Evolutionary conservation across 1,140 invertebrate species (phyloP).

Genomic region (Scaptomyza montana): DNA sequence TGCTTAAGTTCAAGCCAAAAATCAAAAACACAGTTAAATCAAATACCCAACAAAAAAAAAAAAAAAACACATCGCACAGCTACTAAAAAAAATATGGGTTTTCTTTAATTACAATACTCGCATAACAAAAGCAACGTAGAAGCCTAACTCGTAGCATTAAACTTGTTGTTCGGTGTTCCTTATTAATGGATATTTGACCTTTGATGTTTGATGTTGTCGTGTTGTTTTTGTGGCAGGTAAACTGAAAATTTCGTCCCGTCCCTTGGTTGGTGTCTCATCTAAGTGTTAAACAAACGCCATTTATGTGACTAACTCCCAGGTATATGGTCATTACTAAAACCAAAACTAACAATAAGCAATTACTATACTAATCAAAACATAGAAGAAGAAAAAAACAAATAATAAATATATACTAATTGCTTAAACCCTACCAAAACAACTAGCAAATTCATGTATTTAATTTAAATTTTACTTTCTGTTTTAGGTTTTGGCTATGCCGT

Average conservation of each 20-base stretch:
- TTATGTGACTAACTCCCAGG: slow-evolving; percentile 32
- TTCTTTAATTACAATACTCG: slow-evolving; percentile 34
- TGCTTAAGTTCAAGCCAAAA: slow-evolving; percentile 84
- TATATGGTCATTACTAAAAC: slow-evolving; percentile 30
- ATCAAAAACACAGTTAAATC: slow-evolving; percentile 44
- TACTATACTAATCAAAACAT: slow-evolving; percentile 15
- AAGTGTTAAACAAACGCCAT: slow-evolving; percentile 37
- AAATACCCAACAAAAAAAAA: slow-evolving; percentile 28
- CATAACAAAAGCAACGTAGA: slow-evolving; percentile 44
- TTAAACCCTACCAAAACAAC: slow-evolving; percentile 6
- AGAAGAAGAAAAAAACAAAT: neutral
- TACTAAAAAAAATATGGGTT: slow-evolving; percentile 41
- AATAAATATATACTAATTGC: slow-evolving; percentile 23
- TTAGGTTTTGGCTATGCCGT: slow-evolving; percentile 70
- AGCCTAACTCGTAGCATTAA: slow-evolving; percentile 41
- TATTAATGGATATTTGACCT: slow-evolving; percentile 44
- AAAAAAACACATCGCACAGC: slow-evolving; percentile 30
- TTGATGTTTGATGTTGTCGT: slow-evolving; percentile 52
- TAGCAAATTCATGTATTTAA: slow-evolving; percentile 42
- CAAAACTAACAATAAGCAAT: slow-evolving; percentile 10
- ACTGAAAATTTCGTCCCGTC: slow-evolving; percentile 46
- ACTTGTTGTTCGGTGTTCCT: slow-evolving; percentile 63
- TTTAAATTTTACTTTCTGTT: slow-evolving; percentile 49
- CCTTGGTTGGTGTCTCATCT: slow-evolving; percentile 49
- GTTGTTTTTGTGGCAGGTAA: slow-evolving; percentile 63